Evolutionary conservation across 2,888 invertebrate genomes (phyloP).

Genomic region (Salticus scenicus): DNA sequence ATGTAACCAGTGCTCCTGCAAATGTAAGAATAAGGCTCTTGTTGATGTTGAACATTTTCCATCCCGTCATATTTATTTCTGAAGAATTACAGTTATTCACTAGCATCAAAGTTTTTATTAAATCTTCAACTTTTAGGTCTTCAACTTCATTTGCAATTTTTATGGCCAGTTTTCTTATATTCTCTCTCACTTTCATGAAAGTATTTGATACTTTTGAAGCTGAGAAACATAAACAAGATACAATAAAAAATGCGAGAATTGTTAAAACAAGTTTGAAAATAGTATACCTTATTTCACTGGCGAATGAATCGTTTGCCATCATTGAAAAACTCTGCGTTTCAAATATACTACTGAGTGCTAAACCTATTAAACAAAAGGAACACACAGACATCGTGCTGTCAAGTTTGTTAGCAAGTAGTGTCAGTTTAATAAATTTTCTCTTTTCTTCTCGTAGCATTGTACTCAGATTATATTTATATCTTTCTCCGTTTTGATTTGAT

Average conservation of each 20-base stretch:
- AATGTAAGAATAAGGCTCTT: conserved; percentile 1
- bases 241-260: neutral
- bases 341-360: neutral
- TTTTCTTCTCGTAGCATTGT: neutral
- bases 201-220: neutral
- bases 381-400: neutral
- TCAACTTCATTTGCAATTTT: neutral
- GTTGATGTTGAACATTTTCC: conserved; percentile 10
- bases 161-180: neutral
- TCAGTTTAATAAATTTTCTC: neutral
- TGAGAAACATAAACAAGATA: neutral
- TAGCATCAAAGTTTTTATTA: neutral
- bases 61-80: conserved; percentile 5
- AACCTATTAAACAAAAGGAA: neutral
- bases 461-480: neutral
- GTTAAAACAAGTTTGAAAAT: neutral
- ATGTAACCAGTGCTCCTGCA: neutral
- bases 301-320: neutral
- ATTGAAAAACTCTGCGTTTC: neutral
- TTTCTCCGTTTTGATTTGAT: no score
- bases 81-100: neutral
- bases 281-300: neutral
- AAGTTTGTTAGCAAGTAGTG: neutral
- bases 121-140: neutral
- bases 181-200: neutral